Evolutionary conservation across 37 sponge, comb jelly and placozoan genomes (phyloP).

Genomic region (Aplysina aerophoba): DNA sequence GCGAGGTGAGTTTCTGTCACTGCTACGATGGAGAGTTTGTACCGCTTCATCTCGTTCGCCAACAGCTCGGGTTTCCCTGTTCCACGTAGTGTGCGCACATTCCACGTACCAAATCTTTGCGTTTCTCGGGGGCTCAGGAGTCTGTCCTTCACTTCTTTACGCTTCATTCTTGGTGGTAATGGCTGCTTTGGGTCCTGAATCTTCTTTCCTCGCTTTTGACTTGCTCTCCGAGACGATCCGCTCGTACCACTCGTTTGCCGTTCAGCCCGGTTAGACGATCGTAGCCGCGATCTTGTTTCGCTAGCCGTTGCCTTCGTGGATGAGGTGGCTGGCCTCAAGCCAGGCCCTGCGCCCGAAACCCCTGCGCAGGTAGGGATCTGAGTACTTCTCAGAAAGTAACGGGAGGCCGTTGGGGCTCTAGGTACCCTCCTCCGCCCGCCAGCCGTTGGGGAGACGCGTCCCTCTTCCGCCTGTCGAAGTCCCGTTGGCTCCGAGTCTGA

Average conservation of each 20-base stretch:
- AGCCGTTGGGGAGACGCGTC: not conserved
- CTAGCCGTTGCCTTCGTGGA: not conserved
- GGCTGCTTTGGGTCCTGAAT: not conserved
- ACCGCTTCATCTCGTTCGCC: slow-evolving; percentile 19
- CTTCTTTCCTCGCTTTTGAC: not conserved
- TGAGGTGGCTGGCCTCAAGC: slow-evolving; percentile 5
- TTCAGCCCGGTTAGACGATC: not conserved
- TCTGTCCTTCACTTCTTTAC: slow-evolving; percentile 17
- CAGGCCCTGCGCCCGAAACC: not conserved
- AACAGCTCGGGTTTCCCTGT: slow-evolving; percentile 3
- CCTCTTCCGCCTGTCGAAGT: not conserved
- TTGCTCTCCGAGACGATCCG: slow-evolving; percentile 5
- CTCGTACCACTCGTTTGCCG: not conserved
- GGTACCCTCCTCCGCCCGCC: not conserved
- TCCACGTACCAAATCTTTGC: slow-evolving; percentile 23
- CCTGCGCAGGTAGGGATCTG: not conserved
- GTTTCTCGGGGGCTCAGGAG: slow-evolving; percentile 27
- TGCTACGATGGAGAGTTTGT: slow-evolving; percentile 14
- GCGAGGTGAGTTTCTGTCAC: slow-evolving; percentile 24
- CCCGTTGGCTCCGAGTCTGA: slow-evolving; percentile 5
- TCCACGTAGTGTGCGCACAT: slow-evolving; percentile 15
- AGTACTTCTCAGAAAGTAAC: not conserved
- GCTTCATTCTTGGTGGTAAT: no score
- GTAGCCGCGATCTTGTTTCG: not conserved
- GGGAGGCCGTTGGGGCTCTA: not conserved